Percentiles rank a stretch among this genome's conserved stretches.
Evolutionary conservation across 2,888 invertebrate genomes (phyloP).

Genomic region (Agrotis clavis): DNA sequence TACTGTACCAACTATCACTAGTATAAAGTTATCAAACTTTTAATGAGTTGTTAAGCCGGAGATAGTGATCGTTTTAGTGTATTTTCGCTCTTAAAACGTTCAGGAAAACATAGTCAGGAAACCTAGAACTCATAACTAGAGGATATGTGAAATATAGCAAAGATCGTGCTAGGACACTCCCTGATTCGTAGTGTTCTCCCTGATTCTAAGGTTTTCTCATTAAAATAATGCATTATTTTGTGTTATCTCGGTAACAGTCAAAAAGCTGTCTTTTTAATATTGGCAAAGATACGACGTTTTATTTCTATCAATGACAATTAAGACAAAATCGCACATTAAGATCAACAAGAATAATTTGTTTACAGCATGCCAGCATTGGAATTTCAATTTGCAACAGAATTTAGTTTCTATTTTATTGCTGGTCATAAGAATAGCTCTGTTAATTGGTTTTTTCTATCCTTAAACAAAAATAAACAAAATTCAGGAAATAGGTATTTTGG

Average conservation of each 20-base stretch:
- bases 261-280: background rate
- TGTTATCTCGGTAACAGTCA: background rate
- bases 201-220: too few species aligned
- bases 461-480: background rate
- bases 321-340: constrained; percentile 1
- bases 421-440: background rate
- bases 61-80: background rate
- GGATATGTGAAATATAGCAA: too few species aligned
- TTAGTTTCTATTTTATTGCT: constrained; percentile 11
- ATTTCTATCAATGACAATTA: constrained; percentile 11
- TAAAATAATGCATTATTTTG: background rate
- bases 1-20: constrained; percentile 3
- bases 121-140: too few species aligned
- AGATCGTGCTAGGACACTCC: too few species aligned
- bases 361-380: constrained; percentile 6
- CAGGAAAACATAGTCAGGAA: too few species aligned
- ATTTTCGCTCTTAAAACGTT: background rate
- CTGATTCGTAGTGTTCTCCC: too few species aligned
- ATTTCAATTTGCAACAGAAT: constrained; percentile 7
- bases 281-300: constrained; percentile 15
- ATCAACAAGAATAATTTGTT: constrained; percentile 11
- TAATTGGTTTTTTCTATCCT: background rate
- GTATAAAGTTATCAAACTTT: background rate
- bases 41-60: background rate
- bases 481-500: background rate